phyloP scores from a whole-genome alignment of 2,888 invertebrate species.

The Dione vanillae region DNA sequence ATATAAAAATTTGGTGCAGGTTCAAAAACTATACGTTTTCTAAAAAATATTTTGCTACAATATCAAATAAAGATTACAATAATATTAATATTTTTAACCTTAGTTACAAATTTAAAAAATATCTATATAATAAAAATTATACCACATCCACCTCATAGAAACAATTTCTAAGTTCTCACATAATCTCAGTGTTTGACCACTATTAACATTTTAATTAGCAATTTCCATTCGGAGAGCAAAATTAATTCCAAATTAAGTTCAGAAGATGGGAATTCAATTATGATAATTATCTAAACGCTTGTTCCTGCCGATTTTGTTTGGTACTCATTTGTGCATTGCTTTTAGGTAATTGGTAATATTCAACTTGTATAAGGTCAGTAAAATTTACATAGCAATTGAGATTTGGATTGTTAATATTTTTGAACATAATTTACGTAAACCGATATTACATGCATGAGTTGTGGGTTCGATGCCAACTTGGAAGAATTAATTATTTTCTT shows the following conservation, averaged over 20 bases:
- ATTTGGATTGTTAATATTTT: neutral
- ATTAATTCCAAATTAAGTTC: slow-evolving; percentile 57
- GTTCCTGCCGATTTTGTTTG: slow-evolving; percentile 42
- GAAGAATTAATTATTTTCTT: too few relatives aligned
- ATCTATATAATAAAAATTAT: slow-evolving; percentile 2
- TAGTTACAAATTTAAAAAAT: too few relatives aligned
- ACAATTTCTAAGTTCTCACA: neutral
- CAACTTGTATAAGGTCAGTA: neutral
- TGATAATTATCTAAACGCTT: slow-evolving; percentile 44
- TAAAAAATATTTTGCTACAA: too few relatives aligned
- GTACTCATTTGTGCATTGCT: neutral
- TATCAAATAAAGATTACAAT: too few relatives aligned
- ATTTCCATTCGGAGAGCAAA: slow-evolving; percentile 54
- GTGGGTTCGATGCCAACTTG: too few relatives aligned
- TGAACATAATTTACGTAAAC: too few relatives aligned
- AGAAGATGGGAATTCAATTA: slow-evolving; percentile 46
- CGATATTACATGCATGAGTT: too few relatives aligned
- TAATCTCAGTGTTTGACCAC: slow-evolving; percentile 48
- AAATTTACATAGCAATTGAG: neutral
- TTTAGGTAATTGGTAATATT: neutral
- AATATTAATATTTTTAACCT: too few relatives aligned
- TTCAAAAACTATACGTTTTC: too few relatives aligned
- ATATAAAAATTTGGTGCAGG: too few relatives aligned
- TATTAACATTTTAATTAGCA: slow-evolving; percentile 64
- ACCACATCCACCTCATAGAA: slow-evolving; percentile 23